Evolutionary conservation across 2,797 vertebrate genomes (phyloP).

Genomic region (Decapterus maruadsi): DNA sequence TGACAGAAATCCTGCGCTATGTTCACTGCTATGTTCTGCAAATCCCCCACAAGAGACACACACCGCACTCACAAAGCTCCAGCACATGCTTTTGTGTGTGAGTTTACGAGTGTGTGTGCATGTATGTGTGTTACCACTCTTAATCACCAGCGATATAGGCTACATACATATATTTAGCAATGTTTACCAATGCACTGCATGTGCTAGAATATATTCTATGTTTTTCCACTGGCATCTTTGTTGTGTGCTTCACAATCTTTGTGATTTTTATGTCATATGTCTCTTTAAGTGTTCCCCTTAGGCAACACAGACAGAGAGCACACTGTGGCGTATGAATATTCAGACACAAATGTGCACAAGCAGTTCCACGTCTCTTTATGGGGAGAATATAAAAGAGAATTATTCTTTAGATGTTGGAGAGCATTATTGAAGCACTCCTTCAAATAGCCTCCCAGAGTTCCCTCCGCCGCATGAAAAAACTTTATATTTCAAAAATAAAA

Average conservation of each 20-base stretch:
- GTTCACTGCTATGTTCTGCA: conserved; percentile 66
- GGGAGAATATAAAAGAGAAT: conserved; percentile 57
- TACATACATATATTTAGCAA: neutral
- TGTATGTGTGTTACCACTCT: conserved; percentile 8
- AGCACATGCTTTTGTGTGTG: conserved; percentile 34
- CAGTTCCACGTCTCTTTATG: conserved; percentile 44
- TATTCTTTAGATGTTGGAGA: conserved; percentile 65
- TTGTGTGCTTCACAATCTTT: conserved; percentile 8
- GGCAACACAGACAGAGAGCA: conserved; percentile 35
- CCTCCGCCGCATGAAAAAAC: conserved; percentile 25
- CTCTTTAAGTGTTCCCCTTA: conserved; percentile 35
- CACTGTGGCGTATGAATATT: conserved; percentile 47
- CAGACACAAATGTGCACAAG: conserved; percentile 28
- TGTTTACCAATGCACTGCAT: neutral
- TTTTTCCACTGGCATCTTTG: conserved; percentile 14
- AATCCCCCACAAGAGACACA: conserved; percentile 64
- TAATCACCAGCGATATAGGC: neutral
- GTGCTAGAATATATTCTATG: conserved; percentile 1
- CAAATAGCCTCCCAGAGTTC: conserved; percentile 25
- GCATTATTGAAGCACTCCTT: conserved; percentile 64
- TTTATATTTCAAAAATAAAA: neutral
- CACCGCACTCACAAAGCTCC: conserved; percentile 32
- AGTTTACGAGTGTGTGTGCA: conserved; percentile 4
- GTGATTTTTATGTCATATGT: conserved; percentile 21
- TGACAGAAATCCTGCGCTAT: conserved; percentile 73